Conservation (phyloP, 2,888 invertebrate species). For the Polymixis lichenea region DNA sequence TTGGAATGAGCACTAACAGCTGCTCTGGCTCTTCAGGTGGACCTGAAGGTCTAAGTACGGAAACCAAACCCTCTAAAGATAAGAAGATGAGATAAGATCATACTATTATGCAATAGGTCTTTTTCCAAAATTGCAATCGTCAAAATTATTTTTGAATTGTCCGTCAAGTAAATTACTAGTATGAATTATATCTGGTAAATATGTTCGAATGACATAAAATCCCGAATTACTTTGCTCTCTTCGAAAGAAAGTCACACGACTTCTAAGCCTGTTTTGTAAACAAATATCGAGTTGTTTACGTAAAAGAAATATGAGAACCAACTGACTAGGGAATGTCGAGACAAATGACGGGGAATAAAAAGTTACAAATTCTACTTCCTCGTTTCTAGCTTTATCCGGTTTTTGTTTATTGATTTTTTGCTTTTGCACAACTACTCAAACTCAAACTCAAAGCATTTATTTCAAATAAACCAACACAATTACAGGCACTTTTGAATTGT, state of each 20-base stretch:
- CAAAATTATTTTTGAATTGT: not conserved
- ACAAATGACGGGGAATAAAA: slow-evolving; percentile 24
- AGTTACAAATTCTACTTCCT: slow-evolving; percentile 13
- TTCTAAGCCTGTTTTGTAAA: slow-evolving; percentile 32
- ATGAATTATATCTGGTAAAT: not conserved
- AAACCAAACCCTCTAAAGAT: too few relatives aligned
- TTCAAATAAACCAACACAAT: too few relatives aligned
- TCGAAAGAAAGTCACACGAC: not conserved
- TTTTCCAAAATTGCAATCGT: not conserved
- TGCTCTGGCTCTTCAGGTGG: too few relatives aligned
- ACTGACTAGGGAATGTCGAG: not conserved
- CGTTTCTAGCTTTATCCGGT: not conserved
- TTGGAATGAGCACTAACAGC: too few relatives aligned
- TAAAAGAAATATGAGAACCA: slow-evolving; percentile 15
- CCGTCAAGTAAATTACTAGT: not conserved
- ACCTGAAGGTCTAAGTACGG: too few relatives aligned
- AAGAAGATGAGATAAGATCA: too few relatives aligned
- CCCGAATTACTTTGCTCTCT: slow-evolving; percentile 2
- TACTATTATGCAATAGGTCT: not conserved
- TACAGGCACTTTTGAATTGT: too few relatives aligned
- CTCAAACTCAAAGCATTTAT: too few relatives aligned
- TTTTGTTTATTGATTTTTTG: slow-evolving; percentile 12
- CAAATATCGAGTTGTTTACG: slow-evolving; percentile 35
- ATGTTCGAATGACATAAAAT: slow-evolving; percentile 23
- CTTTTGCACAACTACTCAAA: too few relatives aligned